Evolutionary conservation across 2,797 vertebrate species (phyloP), one percentile per base, ranked within the genome.

Genomic region (Darevskia nairensis): DNA sequence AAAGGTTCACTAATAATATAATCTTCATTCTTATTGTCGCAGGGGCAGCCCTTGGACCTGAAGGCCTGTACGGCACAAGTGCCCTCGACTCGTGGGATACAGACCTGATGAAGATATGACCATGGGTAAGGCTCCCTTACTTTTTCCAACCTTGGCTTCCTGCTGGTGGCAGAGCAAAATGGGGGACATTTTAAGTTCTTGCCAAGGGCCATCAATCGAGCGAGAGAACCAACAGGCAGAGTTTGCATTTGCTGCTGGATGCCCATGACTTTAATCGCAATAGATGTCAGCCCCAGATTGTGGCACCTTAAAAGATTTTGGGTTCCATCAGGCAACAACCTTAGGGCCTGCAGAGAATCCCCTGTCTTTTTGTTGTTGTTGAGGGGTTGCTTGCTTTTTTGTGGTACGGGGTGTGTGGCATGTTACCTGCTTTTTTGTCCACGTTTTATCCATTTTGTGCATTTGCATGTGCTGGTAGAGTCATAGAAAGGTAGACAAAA

Each of bases 101-200:
- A 93, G 94, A 94, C 94, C 94, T 95, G 92, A 96, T 94, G 94
- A 86, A 91, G 91, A 92, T 95, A 94, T 91, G 90, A 94, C 95
- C 91, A 96, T 96, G 95, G 95, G 95, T 96, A 95, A 96, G 95
- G 1, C 17, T 55, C 50, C 1, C 0, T 78, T 15, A 21, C n/a
- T 6, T 64, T 55, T 64, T 35, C n/a, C 9, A 3, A 19, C 21
- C 23, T 69, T n/a, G 6, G 9, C 29, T 68, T 66, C 74, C 1
- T 61, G 19, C 19, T 61, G 50, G 17, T 9, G 41, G 6, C 25
- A 27, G 61, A 23, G 61, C 61, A 64, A 1, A 64, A 23, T 64
- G 61, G 61, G 21, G 61, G 61, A 23, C 61, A 23, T 55, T 61
- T 46, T 81, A 10, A 74, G 13, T 41, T 80, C 15, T 32, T 32